Percentiles rank a stretch among this genome's conserved stretches.
phyloP scores from a whole-genome alignment of 1,140 invertebrate species.

The Conus betulinus region DNA sequence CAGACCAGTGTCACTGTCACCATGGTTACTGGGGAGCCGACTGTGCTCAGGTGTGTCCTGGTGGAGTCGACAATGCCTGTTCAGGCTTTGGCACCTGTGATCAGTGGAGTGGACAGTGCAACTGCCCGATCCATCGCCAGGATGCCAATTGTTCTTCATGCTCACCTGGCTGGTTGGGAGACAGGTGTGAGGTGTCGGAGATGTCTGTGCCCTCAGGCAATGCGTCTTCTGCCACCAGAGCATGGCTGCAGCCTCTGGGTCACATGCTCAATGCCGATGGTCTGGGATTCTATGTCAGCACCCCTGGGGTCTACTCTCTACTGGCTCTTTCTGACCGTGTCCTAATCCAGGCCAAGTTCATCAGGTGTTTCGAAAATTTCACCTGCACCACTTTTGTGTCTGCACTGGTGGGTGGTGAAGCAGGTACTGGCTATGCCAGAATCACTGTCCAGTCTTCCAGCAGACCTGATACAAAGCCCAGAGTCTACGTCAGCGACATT shows the following conservation, averaged over 20 bases:
- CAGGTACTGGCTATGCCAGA: slow-evolving; percentile 40
- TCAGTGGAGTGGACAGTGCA: slow-evolving; percentile 46
- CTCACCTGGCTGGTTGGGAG: slow-evolving; percentile 51
- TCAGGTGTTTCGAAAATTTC: slow-evolving; percentile 53
- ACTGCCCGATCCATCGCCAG: slow-evolving; percentile 52
- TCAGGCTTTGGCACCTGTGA: slow-evolving; percentile 56
- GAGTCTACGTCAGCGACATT: slow-evolving; percentile 40
- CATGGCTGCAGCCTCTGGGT: slow-evolving; percentile 37
- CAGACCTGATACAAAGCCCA: slow-evolving; percentile 28
- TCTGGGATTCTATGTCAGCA: slow-evolving; percentile 43
- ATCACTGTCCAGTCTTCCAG: slow-evolving; percentile 43
- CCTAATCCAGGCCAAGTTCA: slow-evolving; percentile 49
- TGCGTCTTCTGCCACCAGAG: neutral
- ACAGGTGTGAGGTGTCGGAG: slow-evolving; percentile 51
- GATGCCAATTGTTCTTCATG: slow-evolving; percentile 50
- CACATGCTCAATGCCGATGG: slow-evolving; percentile 52
- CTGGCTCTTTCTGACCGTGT: slow-evolving; percentile 44
- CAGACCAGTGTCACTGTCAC: slow-evolving; percentile 43
- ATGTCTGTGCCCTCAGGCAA: neutral
- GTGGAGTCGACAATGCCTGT: slow-evolving; percentile 52
- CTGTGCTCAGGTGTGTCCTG: slow-evolving; percentile 55
- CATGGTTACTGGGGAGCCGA: slow-evolving; percentile 56
- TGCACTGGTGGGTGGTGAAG: slow-evolving; percentile 45
- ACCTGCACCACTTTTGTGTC: slow-evolving; percentile 51
- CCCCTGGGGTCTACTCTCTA: slow-evolving; percentile 44